These are phyloP conservation scores for Choristoneura rosaceana DNA, from an alignment of 2,888 invertebrate genomes.

Conservation along the genomic window DNA sequence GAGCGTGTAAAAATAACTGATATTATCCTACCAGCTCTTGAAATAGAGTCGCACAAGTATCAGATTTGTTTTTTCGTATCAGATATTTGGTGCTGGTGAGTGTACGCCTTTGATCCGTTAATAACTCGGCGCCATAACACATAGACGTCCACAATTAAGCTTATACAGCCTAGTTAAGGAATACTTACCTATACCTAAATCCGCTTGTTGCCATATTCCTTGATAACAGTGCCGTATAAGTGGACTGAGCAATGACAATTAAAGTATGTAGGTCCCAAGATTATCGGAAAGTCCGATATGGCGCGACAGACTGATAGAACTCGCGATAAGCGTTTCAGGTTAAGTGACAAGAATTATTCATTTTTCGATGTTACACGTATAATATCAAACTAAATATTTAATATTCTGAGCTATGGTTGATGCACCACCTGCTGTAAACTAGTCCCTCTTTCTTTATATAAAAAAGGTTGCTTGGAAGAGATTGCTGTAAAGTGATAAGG, in stretches of 20 bases:
- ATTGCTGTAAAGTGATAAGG: no score
- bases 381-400: no score
- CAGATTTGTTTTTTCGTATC: no score
- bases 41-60: no score
- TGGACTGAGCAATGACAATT: conserved; percentile 1
- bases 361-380: neutral
- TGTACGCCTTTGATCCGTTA: neutral
- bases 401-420: no score
- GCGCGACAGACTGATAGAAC: conserved; percentile 1
- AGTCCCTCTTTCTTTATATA: no score
- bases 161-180: neutral
- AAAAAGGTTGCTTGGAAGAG: no score
- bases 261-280: conserved; percentile 20
- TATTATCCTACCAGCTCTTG: no score
- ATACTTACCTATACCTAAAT: conserved; percentile 3
- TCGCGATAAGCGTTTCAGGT: conserved; percentile 2
- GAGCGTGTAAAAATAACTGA: no score
- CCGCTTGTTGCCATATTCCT: neutral
- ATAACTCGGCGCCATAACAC: neutral
- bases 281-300: conserved; percentile 5
- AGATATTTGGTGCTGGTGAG: no score
- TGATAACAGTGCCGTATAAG: conserved; percentile 5
- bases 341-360: neutral
- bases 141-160: neutral
- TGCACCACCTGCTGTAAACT: no score